Evolutionary conservation across 2,113 vertebrate species (phyloP), one percentile per base, ranked within the genome.

Genomic region (Chitala chitala): DNA sequence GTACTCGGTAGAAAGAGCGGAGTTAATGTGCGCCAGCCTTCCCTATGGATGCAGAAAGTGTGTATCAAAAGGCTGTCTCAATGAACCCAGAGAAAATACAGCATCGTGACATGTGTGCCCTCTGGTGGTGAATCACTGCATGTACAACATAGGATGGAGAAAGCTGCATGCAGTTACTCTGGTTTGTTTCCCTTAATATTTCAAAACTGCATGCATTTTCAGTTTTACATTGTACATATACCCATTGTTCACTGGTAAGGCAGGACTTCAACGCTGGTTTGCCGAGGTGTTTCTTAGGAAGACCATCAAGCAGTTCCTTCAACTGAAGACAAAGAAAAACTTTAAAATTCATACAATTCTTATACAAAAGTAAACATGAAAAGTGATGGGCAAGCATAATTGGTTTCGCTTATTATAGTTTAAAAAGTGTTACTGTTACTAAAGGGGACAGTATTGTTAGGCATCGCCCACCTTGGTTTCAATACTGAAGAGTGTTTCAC

Each of bases 221-320:
- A 46, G 61, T 66, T 42, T 31, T 0, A 12, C 7, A 46, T 53
- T 44, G 12, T 0, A 36, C 42, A 56, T 90, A 84, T 84, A 98
- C 96, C 93, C 87, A 90, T 74, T 97, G 93, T 38, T 95, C 92
- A 63, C 79, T 78, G 87, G 70, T 89, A 76, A 96, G 89, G 76
- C 91, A 79, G 13, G 82, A 85, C 85, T 91, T 93, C 44, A 98
- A 78, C 63, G 94, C 88, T 0, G 94, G 91, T 51, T 89, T 89
- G 77, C 92, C 93, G 75, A 92, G 63, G 2, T 87, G 86, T 51
- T 80, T 89, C 31, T 84, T 84, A 54, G 95, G 93, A 81, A 93
- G 83, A 81, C 91, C 89, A 69, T 89, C 79, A 9, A 96, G 88
- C 59, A 92, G 5, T 50, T 90, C 84, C 24, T 92, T 92, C 76